Evolutionary conservation across 2,888 invertebrate species (phyloP).

Genomic region (Cantharis flavilabris): DNA sequence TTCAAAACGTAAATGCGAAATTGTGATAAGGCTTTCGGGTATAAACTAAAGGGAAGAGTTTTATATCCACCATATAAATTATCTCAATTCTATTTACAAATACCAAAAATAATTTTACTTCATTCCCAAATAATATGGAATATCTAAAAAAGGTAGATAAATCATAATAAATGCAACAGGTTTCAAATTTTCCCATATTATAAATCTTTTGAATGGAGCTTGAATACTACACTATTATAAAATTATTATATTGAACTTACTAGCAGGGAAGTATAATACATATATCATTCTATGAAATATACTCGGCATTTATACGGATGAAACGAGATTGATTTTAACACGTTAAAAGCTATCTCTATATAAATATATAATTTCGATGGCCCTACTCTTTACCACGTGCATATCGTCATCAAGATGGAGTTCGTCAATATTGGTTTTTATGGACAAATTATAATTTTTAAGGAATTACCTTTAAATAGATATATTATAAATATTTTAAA

Average conservation of each 20-base stretch:
- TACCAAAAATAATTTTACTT: neutral
- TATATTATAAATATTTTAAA: neutral
- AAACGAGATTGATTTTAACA: neutral
- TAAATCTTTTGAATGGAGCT: neutral
- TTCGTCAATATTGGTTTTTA: neutral
- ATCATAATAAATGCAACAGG: neutral
- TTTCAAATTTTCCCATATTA: neutral
- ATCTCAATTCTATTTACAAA: neutral
- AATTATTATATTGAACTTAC: neutral
- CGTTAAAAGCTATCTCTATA: neutral
- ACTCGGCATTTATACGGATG: neutral
- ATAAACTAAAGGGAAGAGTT: neutral
- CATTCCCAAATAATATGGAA: neutral
- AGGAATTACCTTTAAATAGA: too few species aligned
- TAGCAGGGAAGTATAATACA: neutral
- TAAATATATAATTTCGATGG: neutral
- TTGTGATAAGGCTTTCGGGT: neutral
- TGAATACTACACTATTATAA: neutral
- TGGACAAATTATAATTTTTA: neutral
- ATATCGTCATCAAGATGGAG: neutral
- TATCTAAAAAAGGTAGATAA: too few species aligned
- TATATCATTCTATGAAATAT: neutral
- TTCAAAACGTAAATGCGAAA: neutral
- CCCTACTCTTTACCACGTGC: neutral
- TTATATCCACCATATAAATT: neutral